Base-by-base conservation (phyloP, 2,888 invertebrate genomes). In the Drymonia ruficornis region DNA sequence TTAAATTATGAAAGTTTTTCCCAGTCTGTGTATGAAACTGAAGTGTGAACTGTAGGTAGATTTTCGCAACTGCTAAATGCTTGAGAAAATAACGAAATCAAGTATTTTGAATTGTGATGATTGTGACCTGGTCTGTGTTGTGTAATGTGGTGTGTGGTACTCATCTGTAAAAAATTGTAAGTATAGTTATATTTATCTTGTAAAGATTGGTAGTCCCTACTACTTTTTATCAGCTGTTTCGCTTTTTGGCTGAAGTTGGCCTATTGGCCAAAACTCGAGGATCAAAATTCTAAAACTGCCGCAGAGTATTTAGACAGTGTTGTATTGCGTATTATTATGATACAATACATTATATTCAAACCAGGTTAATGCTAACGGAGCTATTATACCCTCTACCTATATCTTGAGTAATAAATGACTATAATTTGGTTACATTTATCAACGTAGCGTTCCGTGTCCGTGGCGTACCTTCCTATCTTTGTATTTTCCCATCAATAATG, bases 31-130 rank as follows among this genome's bases (percentile, higher is more conserved):
- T 38, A 1, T 61, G 42, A 12, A 49, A 60, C 31, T 56, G 59
- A 61, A 34, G 65, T 66, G 55, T 64, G 49, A 63, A 68, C 52
- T 56, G 47, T 55, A 58, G 53, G 64, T 56, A 54, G 56, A 40
- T 19, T 46, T 48, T 40, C 50, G 55, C 45, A 49, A 58, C 69
- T 74, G 71, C 50, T 68, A 74, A 74, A 57, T 76, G 56, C 67
- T 65, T 67, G 42, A 59, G 67, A 73, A 74, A 78, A 75, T 74
- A 72, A 59, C 64, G 45, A 61, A 53, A 72, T 65, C 59, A 56
- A 65, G 56, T 51, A 61, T 66, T 59, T 4, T 43, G 55, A 59
- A 56, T 51, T 64, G 71, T 76, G 67, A 59, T 55, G 54, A 59
- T 53, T 67, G 72, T 71, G 72, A 69, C 61, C 58, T 63, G 70